Evolutionary conservation across 2,888 invertebrate species (phyloP), one percentile per base, ranked within the genome.

Genomic region (Stenichneumon culpator): DNA sequence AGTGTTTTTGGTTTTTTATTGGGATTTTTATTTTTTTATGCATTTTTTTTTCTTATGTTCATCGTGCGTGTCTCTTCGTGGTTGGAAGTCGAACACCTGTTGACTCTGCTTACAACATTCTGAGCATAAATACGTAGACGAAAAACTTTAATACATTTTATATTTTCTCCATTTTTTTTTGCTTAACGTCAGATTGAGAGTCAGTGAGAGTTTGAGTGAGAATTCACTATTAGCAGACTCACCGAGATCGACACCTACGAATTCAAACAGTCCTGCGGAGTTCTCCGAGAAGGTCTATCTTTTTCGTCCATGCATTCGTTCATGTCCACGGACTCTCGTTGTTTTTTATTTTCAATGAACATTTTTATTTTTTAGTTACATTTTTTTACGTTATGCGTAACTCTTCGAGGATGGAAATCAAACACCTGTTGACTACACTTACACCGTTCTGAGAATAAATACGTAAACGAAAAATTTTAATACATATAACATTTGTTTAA

Each of bases 201-300:
- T 57, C 25, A 57, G 3, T 25, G 9, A 22, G 14, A 28, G 25
- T 2, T 50, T 50, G 5, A 36, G 50, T 16, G 36, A 6, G 32
- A 52, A 52, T 19, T 52, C 11, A 52, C 70, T n/a, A 52, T 52
- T 54, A 22, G 22, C 54, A 19, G 54, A 54, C 16, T 19, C 54
- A 7, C 54, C 7, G 54, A 22, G 54, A 9, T 25, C 57, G 57
- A 79, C 70, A 54, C 70, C 77, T 70, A 72, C 82, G 77, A 54
- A 11, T 3, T 25, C 25, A 25, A 57, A 57, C 57, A 25, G 57
- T 57, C 14, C 11, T 11, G 57, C 9, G 3, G 22, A 57, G 57
- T 11, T 9, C 25, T 25, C 14, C 9, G 57, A 25, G 57, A n/a
- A 57, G 14, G 9, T 22, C 57, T 19, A 19, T 57, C 25, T 25